Evolutionary conservation across 2,797 vertebrate species (phyloP).

Genomic region (Odontamblyopus rebecca): DNA sequence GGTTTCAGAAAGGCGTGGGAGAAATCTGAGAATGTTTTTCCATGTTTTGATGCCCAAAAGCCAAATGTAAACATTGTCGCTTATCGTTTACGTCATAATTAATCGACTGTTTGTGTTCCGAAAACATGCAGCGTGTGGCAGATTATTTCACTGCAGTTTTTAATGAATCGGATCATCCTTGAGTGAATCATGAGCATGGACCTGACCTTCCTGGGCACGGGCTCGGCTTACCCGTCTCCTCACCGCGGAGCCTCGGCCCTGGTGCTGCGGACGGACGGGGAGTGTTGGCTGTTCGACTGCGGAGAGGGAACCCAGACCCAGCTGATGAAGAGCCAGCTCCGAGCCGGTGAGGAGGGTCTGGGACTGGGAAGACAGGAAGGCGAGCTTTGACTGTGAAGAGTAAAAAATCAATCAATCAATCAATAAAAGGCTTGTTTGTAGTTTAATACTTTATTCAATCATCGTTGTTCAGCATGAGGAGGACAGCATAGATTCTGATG

Average conservation of each 20-base stretch:
- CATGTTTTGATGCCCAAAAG: no score
- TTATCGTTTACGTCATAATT: constrained; percentile 46
- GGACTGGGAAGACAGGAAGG: neutral
- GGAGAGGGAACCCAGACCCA: constrained; percentile 94
- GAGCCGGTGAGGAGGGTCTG: constrained; percentile 77
- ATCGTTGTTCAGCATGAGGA: no score
- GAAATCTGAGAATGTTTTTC: no score
- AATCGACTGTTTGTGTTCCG: neutral
- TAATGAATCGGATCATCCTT: no score
- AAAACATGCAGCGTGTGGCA: neutral
- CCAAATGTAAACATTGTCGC: neutral
- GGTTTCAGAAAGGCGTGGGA: no score
- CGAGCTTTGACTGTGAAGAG: no score
- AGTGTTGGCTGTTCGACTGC: constrained; percentile 95
- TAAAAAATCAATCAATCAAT: no score
- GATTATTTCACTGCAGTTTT: neutral
- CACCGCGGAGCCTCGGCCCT: constrained; percentile 85
- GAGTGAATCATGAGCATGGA: constrained; percentile 82
- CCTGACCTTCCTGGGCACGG: constrained; percentile 90
- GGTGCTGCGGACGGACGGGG: constrained; percentile 85
- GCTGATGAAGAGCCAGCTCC: constrained; percentile 87
- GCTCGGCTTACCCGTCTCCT: constrained; percentile 87
- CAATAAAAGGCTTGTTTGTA: no score
- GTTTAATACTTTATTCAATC: no score
- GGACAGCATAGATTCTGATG: no score